Evolutionary conservation across 2,113 vertebrate species (phyloP).

Genomic region (Heloderma charlesbogerti): DNA sequence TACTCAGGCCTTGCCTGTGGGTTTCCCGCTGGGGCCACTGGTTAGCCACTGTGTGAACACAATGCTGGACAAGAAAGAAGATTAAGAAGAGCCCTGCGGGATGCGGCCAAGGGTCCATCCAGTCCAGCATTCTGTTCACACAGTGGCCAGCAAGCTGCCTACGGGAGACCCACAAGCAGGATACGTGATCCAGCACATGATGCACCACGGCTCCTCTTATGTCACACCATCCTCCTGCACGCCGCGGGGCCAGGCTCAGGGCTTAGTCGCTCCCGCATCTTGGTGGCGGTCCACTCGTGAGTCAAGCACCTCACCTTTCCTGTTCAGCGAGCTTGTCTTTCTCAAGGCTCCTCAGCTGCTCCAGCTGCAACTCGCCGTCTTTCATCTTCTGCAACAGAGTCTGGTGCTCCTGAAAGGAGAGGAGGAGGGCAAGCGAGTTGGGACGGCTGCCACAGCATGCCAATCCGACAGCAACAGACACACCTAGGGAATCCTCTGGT

Average conservation of each 20-base stretch:
- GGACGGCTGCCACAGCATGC: background rate
- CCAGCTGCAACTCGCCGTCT: conserved; percentile 82
- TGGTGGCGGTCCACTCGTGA: conserved; percentile 9
- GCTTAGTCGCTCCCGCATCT: conserved; percentile 1
- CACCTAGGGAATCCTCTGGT: no score
- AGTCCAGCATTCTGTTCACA: no score
- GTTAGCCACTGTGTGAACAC: no score
- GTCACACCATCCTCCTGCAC: conserved; percentile 42
- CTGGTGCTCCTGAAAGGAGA: conserved; percentile 80
- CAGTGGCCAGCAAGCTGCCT: no score
- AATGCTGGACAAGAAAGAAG: no score
- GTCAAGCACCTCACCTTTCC: conserved; percentile 81
- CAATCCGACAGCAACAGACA: background rate
- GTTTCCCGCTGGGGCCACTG: no score
- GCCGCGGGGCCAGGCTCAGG: conserved; percentile 36
- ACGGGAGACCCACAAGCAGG: no score
- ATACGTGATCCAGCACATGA: no score
- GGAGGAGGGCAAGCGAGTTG: background rate
- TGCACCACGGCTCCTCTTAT: no score
- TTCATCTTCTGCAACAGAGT: conserved; percentile 80
- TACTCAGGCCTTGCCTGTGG: no score
- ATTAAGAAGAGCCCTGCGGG: no score
- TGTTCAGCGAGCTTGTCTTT: conserved; percentile 76
- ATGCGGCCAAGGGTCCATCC: no score
- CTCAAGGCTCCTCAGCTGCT: conserved; percentile 74